Evolutionary conservation across 1,140 invertebrate genomes (phyloP).

Genomic region (Pogonomyrmex californicus): DNA sequence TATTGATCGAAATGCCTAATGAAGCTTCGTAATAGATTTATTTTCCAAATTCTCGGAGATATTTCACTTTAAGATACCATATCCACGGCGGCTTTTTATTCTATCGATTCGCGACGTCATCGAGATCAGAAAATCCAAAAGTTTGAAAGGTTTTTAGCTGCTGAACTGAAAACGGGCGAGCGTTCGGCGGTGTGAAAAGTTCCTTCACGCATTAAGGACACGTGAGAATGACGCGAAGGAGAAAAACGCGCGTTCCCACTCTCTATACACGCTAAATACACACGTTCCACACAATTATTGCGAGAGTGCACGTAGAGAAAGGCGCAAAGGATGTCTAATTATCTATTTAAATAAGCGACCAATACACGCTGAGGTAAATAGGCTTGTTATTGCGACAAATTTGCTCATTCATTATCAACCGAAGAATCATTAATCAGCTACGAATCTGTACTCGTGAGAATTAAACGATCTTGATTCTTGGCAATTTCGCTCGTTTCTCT

Average conservation of each 20-base stretch:
- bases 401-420: conserved; percentile 71
- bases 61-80: neutral
- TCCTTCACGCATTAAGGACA: conserved; percentile 31
- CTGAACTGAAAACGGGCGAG: neutral
- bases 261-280: conserved; percentile 47
- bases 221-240: neutral
- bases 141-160: conserved; percentile 39
- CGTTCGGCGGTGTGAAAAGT: conserved; percentile 8
- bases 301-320: conserved; percentile 62
- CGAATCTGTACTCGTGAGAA: conserved; percentile 78
- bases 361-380: conserved; percentile 67
- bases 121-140: neutral
- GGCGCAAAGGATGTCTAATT: conserved; percentile 71
- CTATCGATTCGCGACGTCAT: neutral
- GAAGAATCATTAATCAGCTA: conserved; percentile 68
- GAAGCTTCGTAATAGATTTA: neutral
- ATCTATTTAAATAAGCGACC: conserved; percentile 64
- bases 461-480: conserved; percentile 79
- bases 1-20: neutral
- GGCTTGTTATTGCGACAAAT: conserved; percentile 72
- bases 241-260: conserved; percentile 35
- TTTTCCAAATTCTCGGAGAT: neutral
- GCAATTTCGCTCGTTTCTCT: conserved; percentile 18
- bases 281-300: conserved; percentile 64
- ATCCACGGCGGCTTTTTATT: neutral